Percentiles rank a stretch among this genome's conserved stretches.
Evolutionary conservation across 2,888 invertebrate genomes (phyloP).

Genomic region (Zygothrica quintamaculata): DNA sequence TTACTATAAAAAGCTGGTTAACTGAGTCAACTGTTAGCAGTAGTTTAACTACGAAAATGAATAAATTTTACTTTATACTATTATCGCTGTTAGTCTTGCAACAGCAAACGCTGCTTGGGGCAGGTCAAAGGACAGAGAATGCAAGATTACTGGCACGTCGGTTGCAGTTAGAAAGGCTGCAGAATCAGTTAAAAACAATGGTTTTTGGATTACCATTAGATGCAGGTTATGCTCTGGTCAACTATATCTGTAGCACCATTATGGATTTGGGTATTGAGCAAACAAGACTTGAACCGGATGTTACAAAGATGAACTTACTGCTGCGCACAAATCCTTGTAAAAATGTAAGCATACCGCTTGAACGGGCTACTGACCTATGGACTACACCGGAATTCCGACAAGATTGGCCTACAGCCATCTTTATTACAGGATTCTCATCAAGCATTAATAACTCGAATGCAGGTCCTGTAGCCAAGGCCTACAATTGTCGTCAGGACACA

Average conservation of each 20-base stretch:
- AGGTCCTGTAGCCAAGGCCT: constrained; percentile 70
- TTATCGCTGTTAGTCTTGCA: constrained; percentile 12
- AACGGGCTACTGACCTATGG: constrained; percentile 46
- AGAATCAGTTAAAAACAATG: neutral
- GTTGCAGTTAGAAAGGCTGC: constrained; percentile 12
- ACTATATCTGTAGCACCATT: constrained; percentile 34
- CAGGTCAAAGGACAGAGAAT: neutral
- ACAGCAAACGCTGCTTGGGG: neutral
- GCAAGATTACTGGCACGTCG: too few species aligned
- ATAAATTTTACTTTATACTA: constrained; percentile 10
- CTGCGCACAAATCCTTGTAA: constrained; percentile 37
- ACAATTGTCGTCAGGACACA: constrained; percentile 74
- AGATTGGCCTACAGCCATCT: constrained; percentile 67
- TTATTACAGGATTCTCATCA: constrained; percentile 80
- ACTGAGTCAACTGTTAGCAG: neutral
- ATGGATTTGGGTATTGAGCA: constrained; percentile 19
- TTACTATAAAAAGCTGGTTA: neutral
- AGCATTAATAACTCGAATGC: constrained; percentile 60
- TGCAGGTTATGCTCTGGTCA: constrained; percentile 19
- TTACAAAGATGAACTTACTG: constrained; percentile 34
- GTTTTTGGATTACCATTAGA: constrained; percentile 7
- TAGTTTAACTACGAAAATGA: constrained; percentile 6
- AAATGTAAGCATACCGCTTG: constrained; percentile 42
- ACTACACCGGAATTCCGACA: constrained; percentile 62
- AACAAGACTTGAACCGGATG: constrained; percentile 24